phyloP scores from a whole-genome alignment of 53 echinoderm and acorn worm genomes.

The Zoroaster sp. region DNA sequence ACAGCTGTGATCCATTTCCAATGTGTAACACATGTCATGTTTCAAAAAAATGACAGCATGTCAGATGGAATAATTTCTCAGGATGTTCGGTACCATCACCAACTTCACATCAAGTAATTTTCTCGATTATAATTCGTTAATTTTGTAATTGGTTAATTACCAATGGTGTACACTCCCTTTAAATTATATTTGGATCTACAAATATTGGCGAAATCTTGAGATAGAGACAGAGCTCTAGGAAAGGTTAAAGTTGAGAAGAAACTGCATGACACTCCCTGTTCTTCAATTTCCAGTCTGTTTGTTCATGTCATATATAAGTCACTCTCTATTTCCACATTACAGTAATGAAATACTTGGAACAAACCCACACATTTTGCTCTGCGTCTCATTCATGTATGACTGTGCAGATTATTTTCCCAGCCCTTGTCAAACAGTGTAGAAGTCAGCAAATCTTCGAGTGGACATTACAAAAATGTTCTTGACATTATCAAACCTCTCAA shows the following conservation, averaged over 20 bases:
- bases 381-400: neutral
- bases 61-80: too few relatives aligned
- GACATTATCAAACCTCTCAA: neutral
- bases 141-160: too few relatives aligned
- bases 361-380: neutral
- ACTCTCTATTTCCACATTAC: neutral
- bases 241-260: neutral
- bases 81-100: too few relatives aligned
- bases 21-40: too few relatives aligned
- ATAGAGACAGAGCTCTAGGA: neutral
- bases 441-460: neutral
- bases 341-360: too few relatives aligned
- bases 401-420: neutral
- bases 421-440: neutral
- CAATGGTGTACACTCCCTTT: too few relatives aligned
- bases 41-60: too few relatives aligned
- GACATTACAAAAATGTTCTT: neutral
- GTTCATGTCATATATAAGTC: neutral
- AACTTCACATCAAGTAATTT: too few relatives aligned
- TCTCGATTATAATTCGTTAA: too few relatives aligned
- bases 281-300: neutral
- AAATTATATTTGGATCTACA: too few relatives aligned
- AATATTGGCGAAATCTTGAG: too few relatives aligned
- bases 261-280: neutral
- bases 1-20: too few relatives aligned